These are phyloP conservation scores for Scolanthus callimorphus DNA, from an alignment of 92 coral and sea anemone species.

Conservation along the genomic window DNA sequence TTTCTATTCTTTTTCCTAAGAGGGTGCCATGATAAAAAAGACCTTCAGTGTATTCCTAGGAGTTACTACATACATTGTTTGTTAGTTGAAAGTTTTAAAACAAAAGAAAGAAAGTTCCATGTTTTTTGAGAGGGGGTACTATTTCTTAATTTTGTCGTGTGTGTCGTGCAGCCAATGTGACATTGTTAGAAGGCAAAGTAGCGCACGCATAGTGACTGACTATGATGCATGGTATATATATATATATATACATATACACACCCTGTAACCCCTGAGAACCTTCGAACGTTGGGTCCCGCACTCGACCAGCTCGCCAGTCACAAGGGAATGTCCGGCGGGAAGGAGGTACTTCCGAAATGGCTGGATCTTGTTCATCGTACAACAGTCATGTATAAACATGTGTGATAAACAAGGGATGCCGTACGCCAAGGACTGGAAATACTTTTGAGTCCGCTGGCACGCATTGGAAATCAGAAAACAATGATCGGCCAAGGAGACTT, in stretches of 20 bases:
- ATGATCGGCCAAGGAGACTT: constrained; percentile 51
- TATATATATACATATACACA: constrained; percentile 30
- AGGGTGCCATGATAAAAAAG: too few relatives aligned
- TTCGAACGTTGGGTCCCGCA: constrained; percentile 43
- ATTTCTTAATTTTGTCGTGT: too few relatives aligned
- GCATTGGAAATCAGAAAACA: constrained; percentile 76
- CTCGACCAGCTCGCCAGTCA: constrained; percentile 72
- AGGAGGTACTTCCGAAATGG: constrained; percentile 63
- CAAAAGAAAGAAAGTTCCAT: too few relatives aligned
- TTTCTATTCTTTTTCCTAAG: too few relatives aligned
- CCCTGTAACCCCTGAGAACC: constrained; percentile 66
- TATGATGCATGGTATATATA: too few relatives aligned
- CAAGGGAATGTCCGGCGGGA: constrained; percentile 79
- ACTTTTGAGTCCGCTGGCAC: constrained; percentile 82
- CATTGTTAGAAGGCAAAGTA: too few relatives aligned
- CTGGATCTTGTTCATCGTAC: constrained; percentile 32
- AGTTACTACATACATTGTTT: too few relatives aligned
- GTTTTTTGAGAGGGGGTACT: too few relatives aligned
- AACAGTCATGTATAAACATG: constrained; percentile 79
- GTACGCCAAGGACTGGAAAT: constrained; percentile 80
- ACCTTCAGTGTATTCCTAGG: too few relatives aligned
- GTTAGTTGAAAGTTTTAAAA: too few relatives aligned
- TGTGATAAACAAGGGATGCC: constrained; percentile 91
- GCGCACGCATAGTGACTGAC: too few relatives aligned
- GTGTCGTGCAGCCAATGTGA: too few relatives aligned